A percentile compares a stretch with the other conserved stretches of the same genome.
These are phyloP conservation scores for Thunnus maccoyii DNA, from an alignment of 2,113 vertebrate genomes.

Conservation along the genomic window DNA sequence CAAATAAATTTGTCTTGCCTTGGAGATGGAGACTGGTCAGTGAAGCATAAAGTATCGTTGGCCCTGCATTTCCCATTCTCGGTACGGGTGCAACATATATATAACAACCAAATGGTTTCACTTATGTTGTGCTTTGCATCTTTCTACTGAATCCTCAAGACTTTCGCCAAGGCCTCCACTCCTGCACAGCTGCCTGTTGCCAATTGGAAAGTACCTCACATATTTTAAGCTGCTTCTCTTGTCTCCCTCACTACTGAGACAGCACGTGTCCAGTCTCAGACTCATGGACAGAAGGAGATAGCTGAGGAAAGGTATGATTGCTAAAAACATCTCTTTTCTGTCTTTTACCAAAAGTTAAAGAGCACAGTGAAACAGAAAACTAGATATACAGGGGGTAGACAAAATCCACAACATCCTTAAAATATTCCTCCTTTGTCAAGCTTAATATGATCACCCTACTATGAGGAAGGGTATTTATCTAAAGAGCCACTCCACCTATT, in stretches of 20 bases:
- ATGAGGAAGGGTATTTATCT: too few relatives aligned
- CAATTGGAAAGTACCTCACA: neutral
- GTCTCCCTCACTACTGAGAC: neutral
- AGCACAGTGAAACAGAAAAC: neutral
- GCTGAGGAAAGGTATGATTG: neutral
- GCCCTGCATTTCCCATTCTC: neutral
- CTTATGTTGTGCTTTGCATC: neutral
- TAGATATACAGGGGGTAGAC: neutral
- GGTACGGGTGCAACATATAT: neutral
- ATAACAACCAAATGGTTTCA: too few relatives aligned
- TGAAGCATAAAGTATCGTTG: neutral
- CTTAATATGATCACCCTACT: too few relatives aligned
- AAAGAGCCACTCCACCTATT: too few relatives aligned
- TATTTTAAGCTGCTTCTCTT: constrained; percentile 18
- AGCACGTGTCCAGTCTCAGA: constrained; percentile 9
- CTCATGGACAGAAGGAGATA: neutral
- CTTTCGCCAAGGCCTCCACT: neutral
- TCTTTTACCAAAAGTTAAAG: neutral
- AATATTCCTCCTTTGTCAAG: neutral
- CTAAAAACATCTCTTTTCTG: neutral
- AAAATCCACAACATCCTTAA: neutral
- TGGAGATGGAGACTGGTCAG: too few relatives aligned
- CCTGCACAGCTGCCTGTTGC: neutral
- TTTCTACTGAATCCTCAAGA: neutral
- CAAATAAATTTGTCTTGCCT: too few relatives aligned